Percentiles rank a stretch among this genome's conserved stretches.
These are phyloP conservation scores for Notolepis coatsorum DNA, from an alignment of 2,797 vertebrate species.

Conservation along the genomic window DNA sequence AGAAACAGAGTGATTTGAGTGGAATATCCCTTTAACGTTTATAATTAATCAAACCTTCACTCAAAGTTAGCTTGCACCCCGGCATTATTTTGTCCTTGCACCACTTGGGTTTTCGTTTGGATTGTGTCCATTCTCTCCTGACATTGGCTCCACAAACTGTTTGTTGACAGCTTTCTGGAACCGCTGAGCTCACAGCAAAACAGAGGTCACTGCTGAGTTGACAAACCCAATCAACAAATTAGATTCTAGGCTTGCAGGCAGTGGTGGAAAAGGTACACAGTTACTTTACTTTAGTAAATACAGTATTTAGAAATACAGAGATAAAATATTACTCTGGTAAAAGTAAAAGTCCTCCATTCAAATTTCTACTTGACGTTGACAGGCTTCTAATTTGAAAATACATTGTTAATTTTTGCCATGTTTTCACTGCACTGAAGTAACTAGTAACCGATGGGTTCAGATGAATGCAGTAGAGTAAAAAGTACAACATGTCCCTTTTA, in stretches of 20 bases:
- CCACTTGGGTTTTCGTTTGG: no score
- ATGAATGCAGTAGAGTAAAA: no score
- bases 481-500: no score
- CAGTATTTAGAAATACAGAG: not conserved
- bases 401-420: not conserved
- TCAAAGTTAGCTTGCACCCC: no score
- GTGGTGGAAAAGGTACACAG: no score
- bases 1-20: not conserved
- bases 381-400: not conserved
- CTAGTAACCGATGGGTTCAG: no score
- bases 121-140: slow-evolving; percentile 29
- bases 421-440: no score
- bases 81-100: no score
- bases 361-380: not conserved
- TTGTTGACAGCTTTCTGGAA: slow-evolving; percentile 42
- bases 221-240: slow-evolving; percentile 9
- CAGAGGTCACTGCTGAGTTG: slow-evolving; percentile 6
- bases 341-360: no score
- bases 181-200: slow-evolving; percentile 29
- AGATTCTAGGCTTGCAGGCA: not conserved
- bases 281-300: slow-evolving; percentile 5
- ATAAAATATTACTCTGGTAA: no score
- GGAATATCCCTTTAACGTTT: no score
- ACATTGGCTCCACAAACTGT: slow-evolving; percentile 32
- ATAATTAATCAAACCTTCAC: no score